phyloP scores from a whole-genome alignment of 92 coral and sea anemone species.

The Zoanthus gigantus region DNA sequence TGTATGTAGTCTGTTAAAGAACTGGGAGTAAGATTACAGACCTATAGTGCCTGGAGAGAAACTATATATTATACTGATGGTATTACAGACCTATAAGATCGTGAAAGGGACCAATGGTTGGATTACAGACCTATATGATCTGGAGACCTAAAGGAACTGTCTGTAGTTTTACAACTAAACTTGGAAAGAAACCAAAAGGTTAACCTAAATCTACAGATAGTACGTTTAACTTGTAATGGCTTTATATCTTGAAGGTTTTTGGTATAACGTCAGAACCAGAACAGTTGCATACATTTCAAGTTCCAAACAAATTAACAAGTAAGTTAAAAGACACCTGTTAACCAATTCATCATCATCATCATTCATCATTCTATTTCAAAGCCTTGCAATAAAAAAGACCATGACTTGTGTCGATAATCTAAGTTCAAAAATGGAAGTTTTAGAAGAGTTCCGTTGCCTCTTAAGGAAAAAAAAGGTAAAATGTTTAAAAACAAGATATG shows the following conservation, averaged over 20 bases:
- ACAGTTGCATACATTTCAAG: conserved; percentile 53
- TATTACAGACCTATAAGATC: too few species aligned
- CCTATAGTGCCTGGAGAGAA: too few species aligned
- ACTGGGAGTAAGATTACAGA: too few species aligned
- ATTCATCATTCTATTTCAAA: neutral
- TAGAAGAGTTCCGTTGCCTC: neutral
- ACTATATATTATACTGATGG: too few species aligned
- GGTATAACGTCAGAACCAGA: conserved; percentile 53
- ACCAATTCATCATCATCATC: neutral
- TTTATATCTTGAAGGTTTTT: conserved; percentile 51
- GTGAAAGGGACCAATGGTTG: too few species aligned
- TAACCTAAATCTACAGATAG: too few species aligned
- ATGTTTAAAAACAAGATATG: neutral
- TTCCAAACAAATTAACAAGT: conserved; percentile 55
- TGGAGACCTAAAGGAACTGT: too few species aligned
- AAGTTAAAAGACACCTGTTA: neutral
- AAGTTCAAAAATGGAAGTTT: neutral
- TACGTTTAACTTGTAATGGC: neutral
- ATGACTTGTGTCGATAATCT: neutral
- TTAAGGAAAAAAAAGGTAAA: neutral
- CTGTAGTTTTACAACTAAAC: too few species aligned
- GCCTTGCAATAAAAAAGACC: neutral
- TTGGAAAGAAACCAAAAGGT: too few species aligned
- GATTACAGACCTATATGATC: too few species aligned
- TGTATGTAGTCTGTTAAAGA: too few species aligned